These are phyloP conservation scores for Erythrocercus mccallii DNA, from an alignment of 2,113 vertebrate genomes.

Conservation along the genomic window DNA sequence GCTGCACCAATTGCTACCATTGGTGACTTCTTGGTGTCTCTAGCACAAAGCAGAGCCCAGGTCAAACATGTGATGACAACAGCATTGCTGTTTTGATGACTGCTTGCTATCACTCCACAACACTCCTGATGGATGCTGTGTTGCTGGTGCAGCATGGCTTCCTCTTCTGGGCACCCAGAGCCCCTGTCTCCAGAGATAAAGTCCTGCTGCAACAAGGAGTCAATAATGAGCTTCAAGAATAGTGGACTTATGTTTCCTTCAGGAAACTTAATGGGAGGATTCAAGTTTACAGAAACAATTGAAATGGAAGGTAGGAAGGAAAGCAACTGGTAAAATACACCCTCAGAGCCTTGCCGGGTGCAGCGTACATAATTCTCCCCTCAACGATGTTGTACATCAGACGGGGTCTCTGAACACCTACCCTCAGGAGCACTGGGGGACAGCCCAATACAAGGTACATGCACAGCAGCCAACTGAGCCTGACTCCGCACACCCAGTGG, in stretches of 20 bases:
- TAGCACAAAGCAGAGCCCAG: neutral
- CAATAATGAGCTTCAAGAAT: neutral
- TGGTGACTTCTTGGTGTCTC: neutral
- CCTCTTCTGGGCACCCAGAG: neutral
- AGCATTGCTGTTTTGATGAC: neutral
- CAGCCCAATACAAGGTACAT: neutral
- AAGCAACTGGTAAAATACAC: neutral
- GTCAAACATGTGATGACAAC: accelerated
- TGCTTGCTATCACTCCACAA: neutral
- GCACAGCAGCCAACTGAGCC: neutral
- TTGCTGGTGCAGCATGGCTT: accelerated
- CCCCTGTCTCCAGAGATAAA: neutral
- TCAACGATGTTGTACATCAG: neutral
- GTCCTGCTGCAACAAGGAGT: neutral
- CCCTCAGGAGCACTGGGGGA: neutral
- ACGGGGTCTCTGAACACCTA: neutral
- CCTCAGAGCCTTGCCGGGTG: neutral
- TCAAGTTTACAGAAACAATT: neutral
- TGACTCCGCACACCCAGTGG: accelerated
- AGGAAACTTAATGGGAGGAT: neutral
- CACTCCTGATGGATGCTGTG: neutral
- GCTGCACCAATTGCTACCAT: neutral
- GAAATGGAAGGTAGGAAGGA: neutral
- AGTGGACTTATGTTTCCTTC: neutral
- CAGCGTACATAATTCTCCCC: neutral